Percentiles rank a stretch among this genome's conserved stretches.
phyloP scores from a whole-genome alignment of 2,888 invertebrate species.

The Schizaphis graminum region DNA sequence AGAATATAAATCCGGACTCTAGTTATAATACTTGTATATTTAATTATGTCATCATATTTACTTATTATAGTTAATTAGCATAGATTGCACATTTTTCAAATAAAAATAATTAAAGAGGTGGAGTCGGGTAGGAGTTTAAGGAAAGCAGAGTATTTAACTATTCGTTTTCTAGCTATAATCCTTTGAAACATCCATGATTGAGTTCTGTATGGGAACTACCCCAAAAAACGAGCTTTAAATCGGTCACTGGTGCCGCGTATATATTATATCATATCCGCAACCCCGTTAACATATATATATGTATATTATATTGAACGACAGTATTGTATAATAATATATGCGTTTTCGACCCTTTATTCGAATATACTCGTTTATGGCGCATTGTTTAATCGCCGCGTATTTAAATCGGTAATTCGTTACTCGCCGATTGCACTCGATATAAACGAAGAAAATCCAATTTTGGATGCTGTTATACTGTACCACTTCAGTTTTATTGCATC shows the following conservation, averaged over 20 bases:
- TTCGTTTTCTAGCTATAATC: background rate
- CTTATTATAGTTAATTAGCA: background rate
- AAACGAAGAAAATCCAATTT: conserved; percentile 20
- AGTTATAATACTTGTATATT: background rate
- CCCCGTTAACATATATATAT: background rate
- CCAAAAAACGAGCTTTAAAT: background rate
- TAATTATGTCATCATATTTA: background rate
- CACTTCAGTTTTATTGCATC: background rate
- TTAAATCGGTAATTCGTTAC: conserved; percentile 15
- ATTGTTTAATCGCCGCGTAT: background rate
- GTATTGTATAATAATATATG: background rate
- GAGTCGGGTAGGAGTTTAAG: background rate
- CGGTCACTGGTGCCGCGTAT: background rate
- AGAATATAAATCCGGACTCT: too few relatives aligned
- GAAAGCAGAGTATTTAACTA: background rate
- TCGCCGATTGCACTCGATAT: conserved; percentile 9
- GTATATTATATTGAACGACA: background rate
- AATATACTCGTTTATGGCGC: background rate
- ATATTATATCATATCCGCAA: background rate
- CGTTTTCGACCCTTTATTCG: background rate
- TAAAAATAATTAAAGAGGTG: too few relatives aligned
- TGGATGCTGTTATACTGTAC: background rate
- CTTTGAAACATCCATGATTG: background rate
- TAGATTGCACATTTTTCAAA: too few relatives aligned
- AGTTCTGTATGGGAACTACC: background rate